phyloP scores from a whole-genome alignment of 2,888 invertebrate species.

The Globia sparganii region DNA sequence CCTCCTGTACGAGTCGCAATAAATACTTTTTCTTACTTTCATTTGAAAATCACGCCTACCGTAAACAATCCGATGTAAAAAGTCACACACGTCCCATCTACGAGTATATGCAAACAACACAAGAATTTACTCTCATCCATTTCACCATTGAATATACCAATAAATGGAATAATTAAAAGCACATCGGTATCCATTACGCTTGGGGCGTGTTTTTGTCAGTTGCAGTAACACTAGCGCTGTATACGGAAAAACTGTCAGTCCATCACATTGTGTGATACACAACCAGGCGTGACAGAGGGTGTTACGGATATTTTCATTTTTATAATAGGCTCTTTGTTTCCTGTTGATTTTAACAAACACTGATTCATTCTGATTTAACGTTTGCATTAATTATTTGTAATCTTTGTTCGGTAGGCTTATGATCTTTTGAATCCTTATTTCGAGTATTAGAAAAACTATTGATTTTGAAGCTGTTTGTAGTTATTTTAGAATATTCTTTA shows the following conservation, averaged over 20 bases:
- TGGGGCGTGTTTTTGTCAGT: constrained; percentile 48
- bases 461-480: neutral
- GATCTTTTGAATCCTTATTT: neutral
- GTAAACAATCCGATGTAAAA: neutral
- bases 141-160: constrained; percentile 31
- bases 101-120: constrained; percentile 15
- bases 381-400: neutral
- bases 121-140: constrained; percentile 46
- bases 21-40: too few species aligned
- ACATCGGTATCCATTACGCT: constrained; percentile 52
- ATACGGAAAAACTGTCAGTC: constrained; percentile 47
- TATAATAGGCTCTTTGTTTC: constrained; percentile 9
- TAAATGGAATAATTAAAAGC: constrained; percentile 53
- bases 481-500: neutral
- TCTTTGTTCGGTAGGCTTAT: neutral
- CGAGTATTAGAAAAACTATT: neutral
- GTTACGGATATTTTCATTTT: constrained; percentile 24
- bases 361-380: neutral
- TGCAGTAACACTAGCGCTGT: constrained; percentile 33
- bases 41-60: neutral
- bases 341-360: neutral
- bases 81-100: neutral
- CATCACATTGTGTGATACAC: constrained; percentile 33
- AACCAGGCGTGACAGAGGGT: constrained; percentile 2
- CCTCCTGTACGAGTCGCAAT: too few species aligned